A percentile compares a stretch with the other conserved stretches of the same genome.
phyloP scores from a whole-genome alignment of 2,888 invertebrate genomes.

The Oscheius sp. region DNA sequence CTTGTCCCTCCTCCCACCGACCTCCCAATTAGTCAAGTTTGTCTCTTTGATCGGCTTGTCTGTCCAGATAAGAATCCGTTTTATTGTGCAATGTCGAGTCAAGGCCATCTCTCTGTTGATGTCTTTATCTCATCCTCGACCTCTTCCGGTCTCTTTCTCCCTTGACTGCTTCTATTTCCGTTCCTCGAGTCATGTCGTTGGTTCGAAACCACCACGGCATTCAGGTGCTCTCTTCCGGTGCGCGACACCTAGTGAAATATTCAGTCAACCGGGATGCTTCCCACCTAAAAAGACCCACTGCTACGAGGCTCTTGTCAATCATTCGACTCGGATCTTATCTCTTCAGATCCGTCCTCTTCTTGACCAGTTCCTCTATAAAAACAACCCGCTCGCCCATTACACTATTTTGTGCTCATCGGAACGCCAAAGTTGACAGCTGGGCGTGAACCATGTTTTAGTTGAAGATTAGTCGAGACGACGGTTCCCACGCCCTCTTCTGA shows the following conservation, averaged over 20 bases:
- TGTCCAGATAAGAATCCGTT: constrained; percentile 12
- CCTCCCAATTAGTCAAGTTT: background rate
- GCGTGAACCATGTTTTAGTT: constrained; percentile 4
- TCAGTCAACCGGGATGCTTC: constrained; percentile 30
- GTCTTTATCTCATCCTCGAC: constrained; percentile 19
- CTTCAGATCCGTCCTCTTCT: background rate
- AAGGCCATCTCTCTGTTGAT: constrained; percentile 10
- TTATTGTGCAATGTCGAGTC: constrained; percentile 16
- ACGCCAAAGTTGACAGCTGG: constrained; percentile 35
- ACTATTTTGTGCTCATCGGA: constrained; percentile 27
- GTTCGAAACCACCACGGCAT: constrained; percentile 8
- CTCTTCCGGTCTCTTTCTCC: constrained; percentile 7
- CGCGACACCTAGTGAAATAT: constrained; percentile 30
- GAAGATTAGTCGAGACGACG: no score
- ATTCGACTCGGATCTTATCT: constrained; percentile 16
- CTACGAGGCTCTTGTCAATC: constrained; percentile 24
- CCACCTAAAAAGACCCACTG: constrained; percentile 10
- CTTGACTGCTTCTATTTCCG: background rate
- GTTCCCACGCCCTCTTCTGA: no score
- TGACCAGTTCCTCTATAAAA: constrained; percentile 5
- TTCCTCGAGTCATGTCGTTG: background rate
- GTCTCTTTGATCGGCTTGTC: constrained; percentile 7
- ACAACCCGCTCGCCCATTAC: constrained; percentile 12
- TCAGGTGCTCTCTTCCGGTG: constrained; percentile 32
- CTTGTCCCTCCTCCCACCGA: constrained; percentile 20